Conservation (phyloP, 2,113 vertebrate genomes). For the Bufo gargarizans region DNA sequence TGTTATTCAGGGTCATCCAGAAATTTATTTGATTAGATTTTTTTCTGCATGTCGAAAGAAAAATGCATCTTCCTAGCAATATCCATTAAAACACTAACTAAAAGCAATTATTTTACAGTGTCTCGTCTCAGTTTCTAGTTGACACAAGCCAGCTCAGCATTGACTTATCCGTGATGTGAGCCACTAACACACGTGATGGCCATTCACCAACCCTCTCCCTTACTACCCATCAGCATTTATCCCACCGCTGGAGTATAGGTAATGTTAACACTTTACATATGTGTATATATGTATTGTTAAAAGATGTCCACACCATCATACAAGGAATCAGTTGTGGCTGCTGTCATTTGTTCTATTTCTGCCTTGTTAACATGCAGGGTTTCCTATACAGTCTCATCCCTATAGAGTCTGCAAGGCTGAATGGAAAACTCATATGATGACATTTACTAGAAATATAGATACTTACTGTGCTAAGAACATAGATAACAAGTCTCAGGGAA, state of each 20-base stretch:
- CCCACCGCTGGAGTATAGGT: too few species aligned
- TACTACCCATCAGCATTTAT: background rate
- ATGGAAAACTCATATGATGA: background rate
- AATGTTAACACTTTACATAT: too few species aligned
- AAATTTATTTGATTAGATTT: background rate
- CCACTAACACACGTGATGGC: background rate
- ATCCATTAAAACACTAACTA: slow-evolving; percentile 18
- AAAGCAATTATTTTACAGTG: background rate
- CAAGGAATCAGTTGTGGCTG: too few species aligned
- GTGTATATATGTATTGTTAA: too few species aligned
- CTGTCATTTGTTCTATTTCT: background rate
- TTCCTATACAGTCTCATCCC: background rate
- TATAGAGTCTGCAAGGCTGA: background rate
- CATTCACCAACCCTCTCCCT: background rate
- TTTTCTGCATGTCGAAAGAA: background rate
- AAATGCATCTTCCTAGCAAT: background rate
- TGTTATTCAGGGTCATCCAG: background rate
- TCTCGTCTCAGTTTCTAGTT: background rate
- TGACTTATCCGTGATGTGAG: background rate
- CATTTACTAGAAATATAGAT: background rate
- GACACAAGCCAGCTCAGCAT: background rate
- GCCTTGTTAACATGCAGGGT: background rate
- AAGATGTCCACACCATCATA: too few species aligned
- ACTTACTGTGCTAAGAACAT: too few species aligned
- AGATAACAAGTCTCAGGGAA: too few species aligned